These are phyloP conservation scores for Noctua janthina DNA, from an alignment of 2,888 invertebrate species.

Conservation along the genomic window DNA sequence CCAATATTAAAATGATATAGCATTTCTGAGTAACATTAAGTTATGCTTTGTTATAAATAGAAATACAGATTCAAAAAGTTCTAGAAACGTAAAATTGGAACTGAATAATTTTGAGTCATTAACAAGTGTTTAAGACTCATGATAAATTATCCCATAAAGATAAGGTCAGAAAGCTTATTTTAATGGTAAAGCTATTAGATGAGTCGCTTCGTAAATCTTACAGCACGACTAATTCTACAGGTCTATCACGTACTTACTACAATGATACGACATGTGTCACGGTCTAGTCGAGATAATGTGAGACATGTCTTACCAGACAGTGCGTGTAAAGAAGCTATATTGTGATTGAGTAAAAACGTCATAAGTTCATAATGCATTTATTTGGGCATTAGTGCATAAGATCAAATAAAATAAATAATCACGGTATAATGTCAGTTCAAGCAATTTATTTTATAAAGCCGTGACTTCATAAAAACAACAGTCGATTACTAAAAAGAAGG, in stretches of 20 bases:
- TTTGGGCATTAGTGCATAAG: conserved; percentile 1
- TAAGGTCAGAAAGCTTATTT: conserved; percentile 20
- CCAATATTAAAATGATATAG: neutral
- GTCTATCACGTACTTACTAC: conserved; percentile 14
- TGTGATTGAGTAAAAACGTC: neutral
- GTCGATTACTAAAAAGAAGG: conserved; percentile 54
- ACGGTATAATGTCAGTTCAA: conserved; percentile 12
- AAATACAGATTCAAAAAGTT: neutral
- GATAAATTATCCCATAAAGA: neutral
- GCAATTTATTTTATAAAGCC: conserved; percentile 37
- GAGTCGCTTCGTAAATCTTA: conserved; percentile 19
- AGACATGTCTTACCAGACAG: neutral
- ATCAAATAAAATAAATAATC: conserved; percentile 24
- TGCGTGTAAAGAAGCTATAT: neutral
- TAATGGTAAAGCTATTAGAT: conserved; percentile 25
- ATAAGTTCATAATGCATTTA: neutral
- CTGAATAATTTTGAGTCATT: neutral
- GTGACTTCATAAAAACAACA: conserved; percentile 44
- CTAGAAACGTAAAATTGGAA: neutral
- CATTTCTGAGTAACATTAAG: neutral
- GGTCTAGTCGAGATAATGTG: conserved; percentile 8
- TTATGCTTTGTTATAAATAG: neutral
- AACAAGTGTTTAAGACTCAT: conserved; percentile 2
- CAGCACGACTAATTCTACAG: neutral
- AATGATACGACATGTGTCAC: conserved; percentile 32